Base-by-base conservation (phyloP, 2,888 invertebrate genomes). In the Halocaridina rubra region DNA sequence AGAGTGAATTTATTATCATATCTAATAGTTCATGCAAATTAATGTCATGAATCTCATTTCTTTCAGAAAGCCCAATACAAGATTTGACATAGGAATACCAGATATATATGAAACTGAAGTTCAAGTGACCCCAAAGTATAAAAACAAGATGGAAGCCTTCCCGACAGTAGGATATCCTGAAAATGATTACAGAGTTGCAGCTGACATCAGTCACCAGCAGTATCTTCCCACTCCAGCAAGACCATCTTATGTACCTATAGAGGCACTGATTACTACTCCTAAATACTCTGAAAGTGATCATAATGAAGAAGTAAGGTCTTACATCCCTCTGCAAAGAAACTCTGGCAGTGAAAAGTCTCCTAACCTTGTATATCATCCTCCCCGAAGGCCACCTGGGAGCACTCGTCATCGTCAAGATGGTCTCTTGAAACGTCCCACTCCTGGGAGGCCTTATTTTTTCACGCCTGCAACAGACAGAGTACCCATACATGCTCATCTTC, bases 21-120 rank as follows among this genome's bases (percentile, higher is more conserved):
- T n/a, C n/a, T n/a, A n/a, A n/a, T n/a, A n/a, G n/a, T n/a, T n/a
- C n/a, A n/a, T n/a, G n/a, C n/a, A n/a, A n/a, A n/a, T n/a, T n/a
- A n/a, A n/a, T n/a, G n/a, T n/a, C n/a, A n/a, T n/a, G n/a, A n/a
- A n/a, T n/a, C n/a, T n/a, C n/a, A 27, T 59, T 13, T 75, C 24
- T 32, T 27, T 24, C 78, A 87, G 87, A 76, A 81, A 78, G 24
- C 84, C 87, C 16, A 57, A 74, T n/a, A 33, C 29, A 3, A 72
- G 85, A 5, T 53, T 46, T 10, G 81, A 85, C 71, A 81, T 84
- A 32, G 81, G 86, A 3, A 80, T 84, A 24, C 86, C 86, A 3
- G 86, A 86, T 74, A 86, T 86, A 22, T 86, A 86, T 72, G 84
- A 84, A 39, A 76, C 80, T 1, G 86, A 86, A 53, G 84, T 85